Percentiles rank a stretch among this genome's conserved stretches.
Conservation (phyloP, 2,797 vertebrate genomes). For the Yasuhikotakia modesta region DNA sequence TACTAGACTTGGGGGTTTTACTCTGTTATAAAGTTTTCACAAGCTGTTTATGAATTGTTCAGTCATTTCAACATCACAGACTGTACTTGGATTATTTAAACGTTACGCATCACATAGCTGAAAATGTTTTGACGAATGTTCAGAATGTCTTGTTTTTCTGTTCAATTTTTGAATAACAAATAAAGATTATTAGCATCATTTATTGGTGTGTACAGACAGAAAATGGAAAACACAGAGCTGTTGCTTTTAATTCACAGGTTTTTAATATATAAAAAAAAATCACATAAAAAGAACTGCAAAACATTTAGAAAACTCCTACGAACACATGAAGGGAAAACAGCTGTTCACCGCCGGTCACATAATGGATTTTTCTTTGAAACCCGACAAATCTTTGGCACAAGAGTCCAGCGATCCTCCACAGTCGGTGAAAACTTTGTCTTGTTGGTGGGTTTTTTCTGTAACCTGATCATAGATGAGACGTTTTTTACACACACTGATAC, state of each 20-base stretch:
- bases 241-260: not conserved
- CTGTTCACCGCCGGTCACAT: conserved; percentile 65
- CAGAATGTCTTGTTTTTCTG: not conserved
- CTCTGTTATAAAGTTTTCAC: conserved; percentile 43
- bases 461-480: conserved; percentile 43
- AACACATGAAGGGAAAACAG: conserved; percentile 1
- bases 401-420: conserved; percentile 20
- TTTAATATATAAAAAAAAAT: not conserved
- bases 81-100: conserved; percentile 64
- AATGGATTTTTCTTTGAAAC: conserved; percentile 65
- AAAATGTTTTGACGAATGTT: conserved; percentile 55
- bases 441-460: conserved; percentile 41
- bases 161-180: not conserved
- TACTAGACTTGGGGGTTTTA: not conserved
- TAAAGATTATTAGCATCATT: not conserved
- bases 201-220: not conserved
- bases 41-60: conserved; percentile 56
- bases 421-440: conserved; percentile 30
- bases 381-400: conserved; percentile 67
- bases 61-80: conserved; percentile 57
- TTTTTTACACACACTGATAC: not conserved
- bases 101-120: conserved; percentile 56
- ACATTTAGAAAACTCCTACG: conserved; percentile 8
- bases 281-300: not conserved
- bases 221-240: not conserved